Percentiles rank a stretch among this genome's conserved stretches.
Conservation (phyloP, 2,797 vertebrate genomes). For the Columba guinea region DNA sequence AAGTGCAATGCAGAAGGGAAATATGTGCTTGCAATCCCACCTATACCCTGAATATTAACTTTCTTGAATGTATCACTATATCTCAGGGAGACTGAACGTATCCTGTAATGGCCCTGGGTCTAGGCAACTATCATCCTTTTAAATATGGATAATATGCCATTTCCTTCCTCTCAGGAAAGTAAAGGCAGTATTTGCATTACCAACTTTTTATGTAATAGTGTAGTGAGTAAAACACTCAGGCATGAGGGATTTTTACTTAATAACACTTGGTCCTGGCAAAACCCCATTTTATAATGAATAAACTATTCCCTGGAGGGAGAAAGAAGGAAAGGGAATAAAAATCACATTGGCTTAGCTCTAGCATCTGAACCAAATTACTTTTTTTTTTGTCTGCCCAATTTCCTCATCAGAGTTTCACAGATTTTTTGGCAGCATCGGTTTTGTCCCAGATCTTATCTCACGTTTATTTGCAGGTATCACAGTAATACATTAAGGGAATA, state of each 20-base stretch:
- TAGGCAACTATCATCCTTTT: background rate
- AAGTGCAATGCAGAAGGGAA: background rate
- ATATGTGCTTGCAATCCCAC: background rate
- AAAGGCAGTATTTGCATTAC: background rate
- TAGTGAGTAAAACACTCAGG: background rate
- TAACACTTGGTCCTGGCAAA: background rate
- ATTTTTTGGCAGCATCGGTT: background rate
- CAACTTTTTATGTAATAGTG: background rate
- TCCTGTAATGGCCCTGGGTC: background rate
- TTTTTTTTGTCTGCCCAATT: background rate
- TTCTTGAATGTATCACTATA: background rate
- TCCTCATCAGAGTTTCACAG: background rate
- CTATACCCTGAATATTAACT: background rate
- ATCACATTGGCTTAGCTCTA: background rate
- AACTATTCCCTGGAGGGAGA: background rate
- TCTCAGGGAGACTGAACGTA: background rate
- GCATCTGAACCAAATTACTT: background rate
- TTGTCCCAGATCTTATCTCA: background rate
- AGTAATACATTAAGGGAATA: background rate
- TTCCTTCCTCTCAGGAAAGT: background rate
- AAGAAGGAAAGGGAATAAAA: background rate
- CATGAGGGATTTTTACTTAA: background rate
- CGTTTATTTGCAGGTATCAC: slow-evolving; percentile 5
- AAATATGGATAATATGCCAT: background rate
- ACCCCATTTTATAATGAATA: background rate